Conservation (phyloP, 1,140 invertebrate species). For the Brachionus calyciflorus region DNA sequence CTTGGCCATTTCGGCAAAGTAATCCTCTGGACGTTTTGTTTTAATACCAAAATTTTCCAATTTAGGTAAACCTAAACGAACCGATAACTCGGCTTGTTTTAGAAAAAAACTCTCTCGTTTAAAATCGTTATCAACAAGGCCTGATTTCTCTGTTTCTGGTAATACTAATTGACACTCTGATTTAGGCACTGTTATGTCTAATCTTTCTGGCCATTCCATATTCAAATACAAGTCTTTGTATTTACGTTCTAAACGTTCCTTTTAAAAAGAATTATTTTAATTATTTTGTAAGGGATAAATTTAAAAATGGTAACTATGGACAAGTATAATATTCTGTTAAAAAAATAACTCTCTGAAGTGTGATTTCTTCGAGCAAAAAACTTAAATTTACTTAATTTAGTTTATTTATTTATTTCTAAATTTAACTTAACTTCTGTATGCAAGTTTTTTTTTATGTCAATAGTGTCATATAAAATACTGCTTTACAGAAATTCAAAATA, state of each 20-base stretch:
- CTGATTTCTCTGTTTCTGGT: neutral
- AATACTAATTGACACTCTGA: neutral
- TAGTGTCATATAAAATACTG: no score
- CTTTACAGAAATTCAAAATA: no score
- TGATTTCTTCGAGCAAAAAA: no score
- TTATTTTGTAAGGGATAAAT: neutral
- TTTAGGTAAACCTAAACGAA: slow-evolving; percentile 72
- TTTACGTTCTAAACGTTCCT: slow-evolving; percentile 31
- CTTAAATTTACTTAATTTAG: no score
- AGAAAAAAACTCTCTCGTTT: slow-evolving; percentile 41
- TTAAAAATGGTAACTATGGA: neutral
- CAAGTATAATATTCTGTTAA: no score
- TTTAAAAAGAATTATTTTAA: neutral
- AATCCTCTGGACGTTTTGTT: slow-evolving; percentile 85
- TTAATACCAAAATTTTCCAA: slow-evolving; percentile 73
- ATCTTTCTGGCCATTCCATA: slow-evolving; percentile 44
- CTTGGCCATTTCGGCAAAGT: slow-evolving; percentile 99
- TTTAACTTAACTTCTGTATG: no score
- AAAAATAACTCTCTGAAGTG: no score
- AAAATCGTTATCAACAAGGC: slow-evolving; percentile 42
- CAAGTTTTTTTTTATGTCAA: no score
- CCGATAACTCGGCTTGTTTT: slow-evolving; percentile 80
- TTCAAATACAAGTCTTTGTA: slow-evolving; percentile 42
- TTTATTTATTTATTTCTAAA: no score
- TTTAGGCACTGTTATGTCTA: slow-evolving; percentile 30